phyloP scores from a whole-genome alignment of 2,113 vertebrate species.

The Trochalopteron elliotii region DNA sequence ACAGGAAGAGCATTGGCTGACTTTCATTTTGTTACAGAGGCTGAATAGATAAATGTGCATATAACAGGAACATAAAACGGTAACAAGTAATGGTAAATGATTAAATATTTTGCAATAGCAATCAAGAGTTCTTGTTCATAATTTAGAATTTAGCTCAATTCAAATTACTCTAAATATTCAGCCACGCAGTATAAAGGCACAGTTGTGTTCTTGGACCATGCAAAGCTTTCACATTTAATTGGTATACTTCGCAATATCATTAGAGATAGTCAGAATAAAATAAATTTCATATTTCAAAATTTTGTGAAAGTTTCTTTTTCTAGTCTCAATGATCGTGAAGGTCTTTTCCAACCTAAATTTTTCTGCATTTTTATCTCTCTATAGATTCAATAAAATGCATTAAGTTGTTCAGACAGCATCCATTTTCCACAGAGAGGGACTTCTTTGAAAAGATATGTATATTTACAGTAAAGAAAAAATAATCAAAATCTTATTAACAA shows the following conservation, averaged over 20 bases:
- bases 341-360: background rate
- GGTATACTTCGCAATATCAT: background rate
- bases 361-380: background rate
- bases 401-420: background rate
- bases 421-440: background rate
- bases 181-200: background rate
- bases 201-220: background rate
- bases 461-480: constrained; percentile 4
- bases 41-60: background rate
- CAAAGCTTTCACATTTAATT: background rate
- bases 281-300: background rate
- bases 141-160: background rate
- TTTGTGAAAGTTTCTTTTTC: background rate
- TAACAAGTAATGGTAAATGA: background rate
- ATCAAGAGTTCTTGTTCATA: background rate
- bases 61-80: background rate
- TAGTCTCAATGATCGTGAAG: background rate
- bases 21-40: background rate
- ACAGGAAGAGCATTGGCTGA: background rate
- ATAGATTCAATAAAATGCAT: background rate
- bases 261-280: background rate
- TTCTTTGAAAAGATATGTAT: background rate
- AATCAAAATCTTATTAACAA: background rate
- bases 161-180: background rate
- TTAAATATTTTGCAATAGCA: background rate